Percentiles rank a stretch among this genome's conserved stretches.
Conservation (phyloP, 2,888 invertebrate species). For the Charanyca ferruginea region DNA sequence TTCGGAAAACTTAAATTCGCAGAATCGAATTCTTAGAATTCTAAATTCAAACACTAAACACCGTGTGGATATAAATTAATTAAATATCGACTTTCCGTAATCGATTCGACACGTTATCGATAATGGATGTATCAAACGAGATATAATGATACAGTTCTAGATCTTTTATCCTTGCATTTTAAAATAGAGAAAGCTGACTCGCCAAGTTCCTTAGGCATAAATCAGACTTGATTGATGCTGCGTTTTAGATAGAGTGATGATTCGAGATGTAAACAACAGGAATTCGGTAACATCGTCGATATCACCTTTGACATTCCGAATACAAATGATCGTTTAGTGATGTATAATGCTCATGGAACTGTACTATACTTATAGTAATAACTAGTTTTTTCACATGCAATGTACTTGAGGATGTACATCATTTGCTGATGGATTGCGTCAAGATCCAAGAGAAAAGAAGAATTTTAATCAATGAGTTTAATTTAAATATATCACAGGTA, state of each 20-base stretch:
- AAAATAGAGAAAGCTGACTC: conserved; percentile 60
- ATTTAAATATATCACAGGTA: no score
- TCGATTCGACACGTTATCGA: conserved; percentile 52
- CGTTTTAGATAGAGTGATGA: conserved; percentile 61
- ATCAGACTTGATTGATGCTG: conserved; percentile 54
- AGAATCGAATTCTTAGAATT: conserved; percentile 29
- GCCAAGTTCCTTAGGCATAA: conserved; percentile 59
- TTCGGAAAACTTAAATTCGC: conserved; percentile 4
- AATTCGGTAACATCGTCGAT: conserved; percentile 26
- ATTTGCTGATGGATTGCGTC: no score
- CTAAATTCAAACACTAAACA: conserved; percentile 36
- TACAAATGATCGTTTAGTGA: neutral
- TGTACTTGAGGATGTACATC: no score
- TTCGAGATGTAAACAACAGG: conserved; percentile 55
- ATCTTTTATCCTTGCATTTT: conserved; percentile 62
- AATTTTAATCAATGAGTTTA: no score
- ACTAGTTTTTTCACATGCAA: no score
- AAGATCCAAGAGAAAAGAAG: no score
- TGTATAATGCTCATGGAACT: neutral
- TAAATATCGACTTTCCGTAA: conserved; percentile 49
- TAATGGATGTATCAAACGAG: conserved; percentile 48
- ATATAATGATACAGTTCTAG: conserved; percentile 46
- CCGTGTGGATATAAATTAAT: conserved; percentile 50
- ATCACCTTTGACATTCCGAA: conserved; percentile 25
- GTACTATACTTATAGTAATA: neutral